Evolutionary conservation across 2,113 vertebrate species (phyloP).

Genomic region (Ia io): DNA sequence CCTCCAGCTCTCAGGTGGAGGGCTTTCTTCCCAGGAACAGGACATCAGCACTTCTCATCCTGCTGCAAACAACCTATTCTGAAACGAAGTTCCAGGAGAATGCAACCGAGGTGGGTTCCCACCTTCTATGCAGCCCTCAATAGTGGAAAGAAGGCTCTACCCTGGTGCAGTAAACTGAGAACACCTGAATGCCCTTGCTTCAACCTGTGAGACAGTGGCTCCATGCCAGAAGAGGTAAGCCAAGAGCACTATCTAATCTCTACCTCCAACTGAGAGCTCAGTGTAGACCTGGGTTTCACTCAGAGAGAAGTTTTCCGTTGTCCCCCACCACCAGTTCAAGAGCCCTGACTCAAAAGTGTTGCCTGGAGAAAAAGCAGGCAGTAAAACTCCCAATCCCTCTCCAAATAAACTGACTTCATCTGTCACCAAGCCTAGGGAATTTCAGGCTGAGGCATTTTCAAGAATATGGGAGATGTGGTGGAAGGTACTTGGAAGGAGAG

Average conservation of each 20-base stretch:
- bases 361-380: neutral
- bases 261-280: neutral
- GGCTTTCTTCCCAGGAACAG: neutral
- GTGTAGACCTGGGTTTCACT: neutral
- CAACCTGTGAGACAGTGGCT: neutral
- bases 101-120: neutral
- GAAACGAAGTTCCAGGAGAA: neutral
- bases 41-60: neutral
- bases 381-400: neutral
- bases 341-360: neutral
- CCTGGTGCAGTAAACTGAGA: neutral
- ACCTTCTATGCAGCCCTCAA: neutral
- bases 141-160: neutral
- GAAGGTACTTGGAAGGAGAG: neutral
- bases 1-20: neutral
- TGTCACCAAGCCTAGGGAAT: neutral
- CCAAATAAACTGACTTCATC: neutral
- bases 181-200: neutral
- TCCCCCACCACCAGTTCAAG: neutral
- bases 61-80: neutral
- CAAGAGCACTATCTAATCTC: neutral
- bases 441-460: neutral
- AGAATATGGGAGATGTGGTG: neutral
- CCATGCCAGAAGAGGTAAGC: neutral
- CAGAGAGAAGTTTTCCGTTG: neutral